Percentiles rank a stretch among this genome's conserved stretches.
These are phyloP conservation scores for Pyrgus malvae DNA, from an alignment of 2,888 invertebrate genomes.

Conservation along the genomic window DNA sequence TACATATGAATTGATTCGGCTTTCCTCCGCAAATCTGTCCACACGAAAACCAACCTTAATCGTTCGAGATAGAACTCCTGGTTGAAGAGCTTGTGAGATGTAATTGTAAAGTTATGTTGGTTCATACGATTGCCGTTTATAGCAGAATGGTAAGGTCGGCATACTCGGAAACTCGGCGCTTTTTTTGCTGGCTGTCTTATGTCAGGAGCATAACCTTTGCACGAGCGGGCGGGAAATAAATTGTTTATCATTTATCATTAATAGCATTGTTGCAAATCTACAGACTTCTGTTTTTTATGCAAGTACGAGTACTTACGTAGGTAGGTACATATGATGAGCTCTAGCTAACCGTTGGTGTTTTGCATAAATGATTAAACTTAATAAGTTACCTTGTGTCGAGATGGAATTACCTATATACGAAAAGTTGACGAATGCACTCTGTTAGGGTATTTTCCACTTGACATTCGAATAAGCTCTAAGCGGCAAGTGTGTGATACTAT, in stretches of 20 bases:
- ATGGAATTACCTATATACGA: too few relatives aligned
- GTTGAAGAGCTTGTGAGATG: not conserved
- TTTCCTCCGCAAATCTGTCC: not conserved
- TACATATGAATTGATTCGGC: slow-evolving; percentile 12
- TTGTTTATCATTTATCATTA: not conserved
- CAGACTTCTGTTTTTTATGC: not conserved
- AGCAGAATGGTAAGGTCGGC: slow-evolving; percentile 22
- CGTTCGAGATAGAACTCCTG: not conserved
- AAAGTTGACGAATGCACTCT: too few relatives aligned
- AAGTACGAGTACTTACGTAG: too few relatives aligned
- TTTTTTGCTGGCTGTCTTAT: slow-evolving; percentile 19
- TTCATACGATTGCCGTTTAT: slow-evolving; percentile 16
- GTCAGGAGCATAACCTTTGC: slow-evolving; percentile 15
- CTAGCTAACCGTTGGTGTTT: too few relatives aligned
- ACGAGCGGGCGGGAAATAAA: slow-evolving; percentile 3
- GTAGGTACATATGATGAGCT: too few relatives aligned
- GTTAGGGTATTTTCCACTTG: too few relatives aligned
- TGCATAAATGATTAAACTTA: too few relatives aligned
- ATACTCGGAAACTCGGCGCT: slow-evolving; percentile 15
- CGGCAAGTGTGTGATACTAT: too few relatives aligned
- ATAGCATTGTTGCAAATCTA: not conserved
- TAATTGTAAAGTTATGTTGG: not conserved
- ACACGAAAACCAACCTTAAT: not conserved
- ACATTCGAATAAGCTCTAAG: too few relatives aligned
- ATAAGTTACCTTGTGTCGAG: too few relatives aligned